Evolutionary conservation across 1,140 invertebrate genomes (phyloP).

Genomic region (Cepaea nemoralis): DNA sequence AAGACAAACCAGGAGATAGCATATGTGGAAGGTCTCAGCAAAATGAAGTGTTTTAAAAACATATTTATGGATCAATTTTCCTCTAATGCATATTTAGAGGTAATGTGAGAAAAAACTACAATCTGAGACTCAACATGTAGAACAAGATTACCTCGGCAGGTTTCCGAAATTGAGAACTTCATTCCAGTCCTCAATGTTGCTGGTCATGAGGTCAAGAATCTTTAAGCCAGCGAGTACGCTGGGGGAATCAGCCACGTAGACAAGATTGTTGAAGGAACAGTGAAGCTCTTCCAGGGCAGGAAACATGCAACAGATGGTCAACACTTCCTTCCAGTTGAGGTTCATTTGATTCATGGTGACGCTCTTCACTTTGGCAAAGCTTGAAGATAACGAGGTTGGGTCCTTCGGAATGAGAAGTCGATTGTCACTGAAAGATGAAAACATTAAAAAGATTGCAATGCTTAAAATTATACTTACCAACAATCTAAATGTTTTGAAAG

Average conservation of each 20-base stretch:
- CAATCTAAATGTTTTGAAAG: too few species aligned
- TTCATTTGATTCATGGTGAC: conserved; percentile 81
- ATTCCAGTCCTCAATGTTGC: conserved; percentile 81
- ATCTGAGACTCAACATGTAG: too few species aligned
- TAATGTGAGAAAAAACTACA: too few species aligned
- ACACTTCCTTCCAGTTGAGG: conserved; percentile 80
- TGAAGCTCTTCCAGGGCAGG: conserved; percentile 80
- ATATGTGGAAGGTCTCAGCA: too few species aligned
- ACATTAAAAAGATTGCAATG: conserved; percentile 48
- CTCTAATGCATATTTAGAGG: too few species aligned
- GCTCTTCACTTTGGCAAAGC: conserved; percentile 78
- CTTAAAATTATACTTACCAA: too few species aligned
- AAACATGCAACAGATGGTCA: conserved; percentile 79
- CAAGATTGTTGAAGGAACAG: conserved; percentile 76
- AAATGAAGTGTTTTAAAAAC: too few species aligned
- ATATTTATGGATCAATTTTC: too few species aligned
- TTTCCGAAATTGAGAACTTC: conserved; percentile 83
- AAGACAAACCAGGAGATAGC: too few species aligned
- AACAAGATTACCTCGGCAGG: conserved; percentile 67
- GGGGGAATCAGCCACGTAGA: conserved; percentile 68
- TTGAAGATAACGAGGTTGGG: conserved; percentile 71
- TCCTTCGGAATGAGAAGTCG: conserved; percentile 75
- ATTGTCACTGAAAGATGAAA: conserved; percentile 75
- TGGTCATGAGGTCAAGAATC: conserved; percentile 83
- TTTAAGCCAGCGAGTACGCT: conserved; percentile 63